Evolutionary conservation across 2,113 vertebrate species (phyloP), one percentile per base, ranked within the genome.

Genomic region (Nanorana parkeri): DNA sequence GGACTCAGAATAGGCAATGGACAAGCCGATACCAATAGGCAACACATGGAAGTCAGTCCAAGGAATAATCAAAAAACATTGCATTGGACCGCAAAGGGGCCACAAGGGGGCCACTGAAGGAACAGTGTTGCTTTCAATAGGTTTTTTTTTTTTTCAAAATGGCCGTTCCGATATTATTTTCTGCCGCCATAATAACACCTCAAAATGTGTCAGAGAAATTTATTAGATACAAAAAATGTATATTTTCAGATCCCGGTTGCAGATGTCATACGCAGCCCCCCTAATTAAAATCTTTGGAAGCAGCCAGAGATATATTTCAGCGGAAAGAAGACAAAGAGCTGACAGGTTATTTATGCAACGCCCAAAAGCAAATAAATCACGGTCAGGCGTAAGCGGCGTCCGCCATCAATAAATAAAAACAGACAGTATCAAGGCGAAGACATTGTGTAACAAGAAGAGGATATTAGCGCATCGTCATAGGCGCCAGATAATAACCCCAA

Each of bases 271-370:
- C 24, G 65, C 16, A 28, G 28, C 73, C 16, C 20, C 74, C 60
- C 26, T 71, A 84, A 66, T 71, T 54, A 55, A n/a, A 66, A 71
- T 24, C 3, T 73, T 56, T 55, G 52, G 52, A 73, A 52, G 24
- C 69, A 73, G 51, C 24, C 69, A 28, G 69, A 26, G 20, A 55
- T 13, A 73, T 73, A 73, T 73, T 56, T 73, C 69, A 73, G 28
- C 26, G 69, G n/a, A 73, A 55, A 5, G 24, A 73, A 51, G 68
- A 71, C 68, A 71, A 71, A 54, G 68, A 51, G 54, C 29, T 71
- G 69, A 73, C 69, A 52, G 69, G 69, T 73, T 73, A 71, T 71
- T 71, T 71, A 55, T 55, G 51, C 24, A 26, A 52, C 51, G 21
- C 24, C 20, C 52, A 55, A 72, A 29, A 55, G 68, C 17, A 17